Percentiles rank a stretch among this genome's conserved stretches.
Conservation (phyloP, 2,888 invertebrate species). For the Ectemnius continuus region DNA sequence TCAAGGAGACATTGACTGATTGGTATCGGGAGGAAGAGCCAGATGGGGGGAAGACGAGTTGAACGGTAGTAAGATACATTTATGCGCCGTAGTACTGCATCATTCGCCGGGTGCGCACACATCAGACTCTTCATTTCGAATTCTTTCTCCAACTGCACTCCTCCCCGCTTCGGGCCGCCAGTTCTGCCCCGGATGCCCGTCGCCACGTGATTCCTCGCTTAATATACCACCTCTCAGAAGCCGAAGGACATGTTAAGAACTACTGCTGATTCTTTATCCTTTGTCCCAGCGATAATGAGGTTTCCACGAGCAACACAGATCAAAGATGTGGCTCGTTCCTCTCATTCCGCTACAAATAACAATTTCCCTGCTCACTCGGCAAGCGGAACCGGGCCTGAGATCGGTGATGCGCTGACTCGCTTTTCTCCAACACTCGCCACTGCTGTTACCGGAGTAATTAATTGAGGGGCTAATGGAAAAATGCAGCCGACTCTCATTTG, state of each 20-base stretch:
- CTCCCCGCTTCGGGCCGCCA: too few species aligned
- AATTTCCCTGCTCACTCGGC: conserved; percentile 25
- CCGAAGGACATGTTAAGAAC: conserved; percentile 34
- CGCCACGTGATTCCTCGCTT: not conserved
- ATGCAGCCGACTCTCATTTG: conserved; percentile 45
- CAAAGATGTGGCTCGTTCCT: not conserved
- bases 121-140: too few species aligned
- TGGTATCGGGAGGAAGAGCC: conserved; percentile 5
- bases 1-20: conserved; percentile 33
- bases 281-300: conserved; percentile 29
- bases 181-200: too few species aligned
- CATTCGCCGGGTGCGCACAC: not conserved
- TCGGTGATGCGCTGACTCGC: conserved; percentile 47
- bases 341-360: not conserved
- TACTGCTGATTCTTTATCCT: conserved; percentile 28
- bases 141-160: not conserved
- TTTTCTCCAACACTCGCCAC: not conserved
- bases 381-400: conserved; percentile 2
- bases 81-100: not conserved
- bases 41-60: conserved; percentile 2
- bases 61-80: not conserved
- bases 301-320: conserved; percentile 1
- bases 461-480: conserved; percentile 52
- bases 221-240: not conserved
- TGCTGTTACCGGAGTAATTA: conserved; percentile 48